Percentiles rank a stretch among this genome's conserved stretches.
phyloP scores from a whole-genome alignment of 2,888 invertebrate species.

The Apamea monoglypha region DNA sequence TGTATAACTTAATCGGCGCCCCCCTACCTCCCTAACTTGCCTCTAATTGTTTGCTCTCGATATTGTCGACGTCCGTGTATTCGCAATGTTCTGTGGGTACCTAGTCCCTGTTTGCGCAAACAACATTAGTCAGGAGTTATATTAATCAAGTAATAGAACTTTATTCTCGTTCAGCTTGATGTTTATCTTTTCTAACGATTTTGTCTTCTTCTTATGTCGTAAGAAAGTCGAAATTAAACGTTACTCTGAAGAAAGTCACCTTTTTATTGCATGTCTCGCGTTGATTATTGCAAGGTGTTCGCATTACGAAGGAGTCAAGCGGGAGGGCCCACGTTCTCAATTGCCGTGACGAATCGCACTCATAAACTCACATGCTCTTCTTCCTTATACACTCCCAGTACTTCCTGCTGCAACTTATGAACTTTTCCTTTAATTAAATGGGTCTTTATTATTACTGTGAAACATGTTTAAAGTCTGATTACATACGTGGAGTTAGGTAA shows the following conservation, averaged over 20 bases:
- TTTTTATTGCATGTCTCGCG: slow-evolving; percentile 76
- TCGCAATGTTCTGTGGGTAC: slow-evolving; percentile 73
- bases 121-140: slow-evolving; percentile 63
- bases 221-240: slow-evolving; percentile 72
- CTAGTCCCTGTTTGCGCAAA: slow-evolving; percentile 68
- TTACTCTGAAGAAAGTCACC: slow-evolving; percentile 61
- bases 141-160: slow-evolving; percentile 39
- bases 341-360: slow-evolving; percentile 88
- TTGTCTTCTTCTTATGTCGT: slow-evolving; percentile 7
- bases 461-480: slow-evolving; percentile 29
- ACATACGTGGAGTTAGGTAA: background rate
- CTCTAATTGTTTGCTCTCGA: slow-evolving; percentile 90
- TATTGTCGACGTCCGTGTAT: slow-evolving; percentile 87
- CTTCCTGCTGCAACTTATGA: slow-evolving; percentile 67
- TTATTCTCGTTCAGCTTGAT: slow-evolving; percentile 6
- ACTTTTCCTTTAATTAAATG: slow-evolving; percentile 80
- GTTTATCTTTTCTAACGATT: background rate
- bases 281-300: slow-evolving; percentile 73
- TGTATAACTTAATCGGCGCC: slow-evolving; percentile 89
- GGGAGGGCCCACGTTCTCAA: slow-evolving; percentile 82
- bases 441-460: slow-evolving; percentile 49
- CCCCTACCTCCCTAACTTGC: slow-evolving; percentile 83
- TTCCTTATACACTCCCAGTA: slow-evolving; percentile 73
- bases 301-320: slow-evolving; percentile 71
- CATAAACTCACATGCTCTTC: slow-evolving; percentile 83